These are phyloP conservation scores for Natrix natrix DNA, from an alignment of 2,797 vertebrate genomes.

Conservation along the genomic window DNA sequence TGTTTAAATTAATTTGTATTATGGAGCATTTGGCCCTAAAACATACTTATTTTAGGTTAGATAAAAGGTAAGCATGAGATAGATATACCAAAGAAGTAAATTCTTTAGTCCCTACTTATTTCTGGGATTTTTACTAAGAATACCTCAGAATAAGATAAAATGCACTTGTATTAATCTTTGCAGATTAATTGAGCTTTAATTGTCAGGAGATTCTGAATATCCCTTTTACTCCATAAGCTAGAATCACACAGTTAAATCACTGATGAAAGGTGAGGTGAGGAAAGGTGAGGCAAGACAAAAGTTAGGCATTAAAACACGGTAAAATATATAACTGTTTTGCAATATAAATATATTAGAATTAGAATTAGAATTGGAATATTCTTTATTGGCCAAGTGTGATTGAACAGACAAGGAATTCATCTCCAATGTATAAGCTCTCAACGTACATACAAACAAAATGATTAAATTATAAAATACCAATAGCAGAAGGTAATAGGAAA, in stretches of 20 bases:
- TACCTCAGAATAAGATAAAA: neutral
- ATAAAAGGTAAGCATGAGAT: neutral
- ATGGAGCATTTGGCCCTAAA: neutral
- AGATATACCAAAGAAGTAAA: neutral
- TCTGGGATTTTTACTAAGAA: neutral
- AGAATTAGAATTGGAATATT: neutral
- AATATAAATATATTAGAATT: neutral
- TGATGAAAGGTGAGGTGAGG: neutral
- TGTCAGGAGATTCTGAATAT: neutral
- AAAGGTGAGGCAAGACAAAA: neutral
- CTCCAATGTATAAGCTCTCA: neutral
- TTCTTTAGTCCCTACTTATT: neutral
- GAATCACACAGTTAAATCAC: neutral
- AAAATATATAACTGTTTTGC: neutral
- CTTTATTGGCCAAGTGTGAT: neutral
- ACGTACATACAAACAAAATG: neutral
- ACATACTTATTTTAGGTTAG: neutral
- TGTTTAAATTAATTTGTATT: neutral
- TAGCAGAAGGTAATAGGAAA: neutral
- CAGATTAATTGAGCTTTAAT: neutral
- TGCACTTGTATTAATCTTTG: neutral
- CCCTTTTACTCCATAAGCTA: neutral
- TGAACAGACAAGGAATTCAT: neutral
- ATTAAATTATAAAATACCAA: neutral
- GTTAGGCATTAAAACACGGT: neutral